These are phyloP conservation scores for Neoaliturus tenellus DNA, from an alignment of 2,888 invertebrate genomes.

Conservation along the genomic window DNA sequence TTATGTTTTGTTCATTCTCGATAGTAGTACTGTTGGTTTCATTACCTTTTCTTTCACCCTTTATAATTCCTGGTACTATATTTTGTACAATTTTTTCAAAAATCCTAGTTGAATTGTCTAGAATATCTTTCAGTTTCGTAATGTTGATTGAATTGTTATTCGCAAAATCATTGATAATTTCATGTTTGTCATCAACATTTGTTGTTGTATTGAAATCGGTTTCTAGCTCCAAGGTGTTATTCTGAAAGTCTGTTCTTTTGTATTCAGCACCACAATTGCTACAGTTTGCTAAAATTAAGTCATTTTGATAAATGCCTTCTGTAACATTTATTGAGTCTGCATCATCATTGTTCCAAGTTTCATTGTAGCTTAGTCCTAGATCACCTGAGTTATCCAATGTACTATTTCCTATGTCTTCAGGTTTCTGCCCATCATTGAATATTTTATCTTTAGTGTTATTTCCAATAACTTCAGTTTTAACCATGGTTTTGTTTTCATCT, in stretches of 20 bases:
- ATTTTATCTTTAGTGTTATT: neutral
- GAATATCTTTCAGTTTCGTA: neutral
- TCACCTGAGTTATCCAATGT: neutral
- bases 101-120: neutral
- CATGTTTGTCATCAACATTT: neutral
- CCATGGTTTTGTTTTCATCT: neutral
- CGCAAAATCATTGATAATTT: neutral
- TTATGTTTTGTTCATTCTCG: neutral
- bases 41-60: too few relatives aligned
- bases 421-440: neutral
- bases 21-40: neutral
- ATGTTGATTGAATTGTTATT: neutral
- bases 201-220: neutral
- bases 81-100: neutral
- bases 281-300: neutral
- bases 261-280: neutral
- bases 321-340: neutral
- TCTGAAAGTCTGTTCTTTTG: neutral
- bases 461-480: neutral
- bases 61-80: neutral
- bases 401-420: neutral
- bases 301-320: neutral
- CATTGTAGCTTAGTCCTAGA: neutral
- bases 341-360: neutral
- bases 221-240: neutral